phyloP scores from a whole-genome alignment of 1,140 invertebrate genomes.

The Calliphora vicina region DNA sequence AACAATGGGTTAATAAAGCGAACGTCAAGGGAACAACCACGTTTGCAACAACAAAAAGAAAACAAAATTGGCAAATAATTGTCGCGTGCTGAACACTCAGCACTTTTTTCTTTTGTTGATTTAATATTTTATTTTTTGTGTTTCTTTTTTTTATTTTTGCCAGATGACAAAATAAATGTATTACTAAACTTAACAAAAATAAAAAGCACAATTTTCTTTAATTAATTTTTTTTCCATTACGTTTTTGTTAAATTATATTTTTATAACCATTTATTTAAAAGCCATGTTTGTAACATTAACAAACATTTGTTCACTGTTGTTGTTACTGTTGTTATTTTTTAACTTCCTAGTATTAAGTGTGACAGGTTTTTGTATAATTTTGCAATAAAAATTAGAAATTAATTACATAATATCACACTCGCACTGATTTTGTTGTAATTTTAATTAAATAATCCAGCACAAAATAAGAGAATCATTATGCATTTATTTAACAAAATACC shows the following conservation, averaged over 20 bases:
- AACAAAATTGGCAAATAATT: not conserved
- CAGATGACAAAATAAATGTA: not conserved
- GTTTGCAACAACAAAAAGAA: not conserved
- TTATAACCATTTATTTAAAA: not conserved
- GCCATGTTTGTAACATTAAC: not conserved
- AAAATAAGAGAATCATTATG: too few relatives aligned
- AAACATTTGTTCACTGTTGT: not conserved
- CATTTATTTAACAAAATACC: too few relatives aligned
- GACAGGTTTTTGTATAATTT: conserved; percentile 1
- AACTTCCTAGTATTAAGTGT: conserved; percentile 1
- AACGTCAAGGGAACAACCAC: not conserved
- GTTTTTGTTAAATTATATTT: not conserved
- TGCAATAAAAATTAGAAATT: conserved; percentile 2
- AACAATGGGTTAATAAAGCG: not conserved
- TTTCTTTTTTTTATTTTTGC: not conserved
- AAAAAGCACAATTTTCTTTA: not conserved
- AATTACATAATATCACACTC: not conserved
- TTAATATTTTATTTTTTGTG: not conserved
- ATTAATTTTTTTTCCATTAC: not conserved
- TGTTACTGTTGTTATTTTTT: not conserved
- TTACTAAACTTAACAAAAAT: not conserved
- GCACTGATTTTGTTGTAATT: too few relatives aligned
- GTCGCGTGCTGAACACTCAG: not conserved
- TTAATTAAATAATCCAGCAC: too few relatives aligned
- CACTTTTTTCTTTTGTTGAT: not conserved